A percentile compares a stretch with the other conserved stretches of the same genome.
phyloP scores from a whole-genome alignment of 2,888 invertebrate species.

The Tetramorium bicarinatum region DNA sequence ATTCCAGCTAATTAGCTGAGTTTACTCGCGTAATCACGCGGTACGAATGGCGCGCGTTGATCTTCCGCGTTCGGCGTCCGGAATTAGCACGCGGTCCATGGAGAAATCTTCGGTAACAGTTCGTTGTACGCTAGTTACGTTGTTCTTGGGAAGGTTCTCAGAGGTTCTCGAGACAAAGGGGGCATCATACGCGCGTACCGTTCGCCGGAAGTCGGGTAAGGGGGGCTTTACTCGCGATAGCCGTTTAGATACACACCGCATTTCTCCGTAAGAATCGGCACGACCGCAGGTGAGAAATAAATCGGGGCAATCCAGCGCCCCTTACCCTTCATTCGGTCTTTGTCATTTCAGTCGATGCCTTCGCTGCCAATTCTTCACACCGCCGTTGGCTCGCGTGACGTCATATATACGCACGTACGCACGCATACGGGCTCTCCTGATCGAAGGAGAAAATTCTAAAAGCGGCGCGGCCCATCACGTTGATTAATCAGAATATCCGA shows the following conservation, averaged over 20 bases:
- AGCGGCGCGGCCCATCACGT: not conserved
- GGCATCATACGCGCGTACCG: constrained; percentile 80
- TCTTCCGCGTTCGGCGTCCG: constrained; percentile 55
- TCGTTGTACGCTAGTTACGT: constrained; percentile 80
- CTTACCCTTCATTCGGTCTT: not conserved
- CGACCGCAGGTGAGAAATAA: constrained; percentile 67
- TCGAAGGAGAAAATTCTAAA: constrained; percentile 31
- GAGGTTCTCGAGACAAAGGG: constrained; percentile 81
- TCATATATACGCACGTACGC: not conserved
- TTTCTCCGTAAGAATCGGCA: constrained; percentile 76
- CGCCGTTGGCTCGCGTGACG: constrained; percentile 21
- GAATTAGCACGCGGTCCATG: constrained; percentile 55
- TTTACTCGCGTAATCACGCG: constrained; percentile 27
- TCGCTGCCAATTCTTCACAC: constrained; percentile 2
- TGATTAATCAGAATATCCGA: constrained; percentile 4
- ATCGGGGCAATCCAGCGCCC: constrained; percentile 57
- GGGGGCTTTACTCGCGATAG: constrained; percentile 74
- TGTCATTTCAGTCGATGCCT: not conserved
- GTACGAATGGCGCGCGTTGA: constrained; percentile 25
- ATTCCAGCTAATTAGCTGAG: constrained; percentile 25
- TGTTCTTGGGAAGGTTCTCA: constrained; percentile 84
- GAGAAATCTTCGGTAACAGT: constrained; percentile 81
- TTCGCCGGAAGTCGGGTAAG: constrained; percentile 82
- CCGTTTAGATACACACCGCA: constrained; percentile 78
- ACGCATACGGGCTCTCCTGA: not conserved